Conservation (phyloP, 2,113 vertebrate genomes). For the Hypanus sabinus region DNA sequence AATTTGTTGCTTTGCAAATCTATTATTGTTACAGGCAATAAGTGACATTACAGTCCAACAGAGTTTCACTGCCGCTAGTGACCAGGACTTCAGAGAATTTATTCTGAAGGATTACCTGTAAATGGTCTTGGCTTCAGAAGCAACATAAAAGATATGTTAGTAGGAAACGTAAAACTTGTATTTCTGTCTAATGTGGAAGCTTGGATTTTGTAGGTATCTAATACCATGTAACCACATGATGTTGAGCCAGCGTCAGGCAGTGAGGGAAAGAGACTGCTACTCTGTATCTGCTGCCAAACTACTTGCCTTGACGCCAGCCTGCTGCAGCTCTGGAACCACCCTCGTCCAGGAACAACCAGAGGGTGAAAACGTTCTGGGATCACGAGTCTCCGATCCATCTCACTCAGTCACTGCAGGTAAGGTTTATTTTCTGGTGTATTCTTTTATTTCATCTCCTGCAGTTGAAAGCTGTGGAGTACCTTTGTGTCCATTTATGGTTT, state of each 20-base stretch:
- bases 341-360: conserved; percentile 66
- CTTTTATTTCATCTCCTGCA: background rate
- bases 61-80: background rate
- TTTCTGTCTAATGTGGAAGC: conserved; percentile 32
- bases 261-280: conserved; percentile 86
- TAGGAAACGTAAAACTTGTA: background rate
- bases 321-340: conserved; percentile 76
- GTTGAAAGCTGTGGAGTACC: background rate
- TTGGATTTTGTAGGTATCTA: conserved; percentile 71
- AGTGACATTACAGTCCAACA: background rate
- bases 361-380: conserved; percentile 77
- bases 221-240: conserved; percentile 96
- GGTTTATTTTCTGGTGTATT: background rate
- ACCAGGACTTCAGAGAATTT: background rate
- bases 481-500: background rate
- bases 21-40: background rate
- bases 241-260: conserved; percentile 80
- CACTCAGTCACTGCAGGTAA: conserved; percentile 29
- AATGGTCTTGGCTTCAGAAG: background rate
- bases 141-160: background rate
- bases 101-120: background rate
- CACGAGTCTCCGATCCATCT: conserved; percentile 57
- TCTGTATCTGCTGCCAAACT: conserved; percentile 84
- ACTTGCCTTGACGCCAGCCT: conserved; percentile 78
- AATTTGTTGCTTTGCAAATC: background rate